Evolutionary conservation across 30 jellyfish, hydroid and myxozoan genomes (phyloP), one percentile per base, ranked within the genome.

Genomic region (Clytia hemisphaerica): DNA sequence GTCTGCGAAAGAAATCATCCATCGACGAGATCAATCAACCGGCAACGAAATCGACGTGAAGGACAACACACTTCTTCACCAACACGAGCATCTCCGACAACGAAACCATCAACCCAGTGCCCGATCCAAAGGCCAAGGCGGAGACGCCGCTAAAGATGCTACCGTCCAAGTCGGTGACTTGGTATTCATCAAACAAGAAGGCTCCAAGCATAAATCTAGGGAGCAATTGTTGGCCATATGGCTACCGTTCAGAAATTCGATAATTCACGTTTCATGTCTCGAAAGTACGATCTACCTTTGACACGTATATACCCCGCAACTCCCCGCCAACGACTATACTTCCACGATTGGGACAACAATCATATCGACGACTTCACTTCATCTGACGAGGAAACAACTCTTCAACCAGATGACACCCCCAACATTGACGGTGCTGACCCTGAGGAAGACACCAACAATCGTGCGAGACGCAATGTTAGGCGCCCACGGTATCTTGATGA

Each of bases 121-220:
- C 16, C 14, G 10, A 7, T 40, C 53, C 14, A 7, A n/a, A n/a
- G n/a, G n/a, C n/a, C 53, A n/a, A 7, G 53, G 53, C 16, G 53
- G 53, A n/a, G 53, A 40, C 16, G 10, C 16, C 53, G 53, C 53
- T 16, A 10, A 40, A 40, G 16, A 40, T 40, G 53, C 53, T 40
- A 40, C 10, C 53, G 53, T 40, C 14, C 53, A 40, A 40, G 53
- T 40, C 53, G 53, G 53, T 40, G 53, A 40, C 53, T 40, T 40
- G 53, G 53, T 40, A 7, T 40, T 40, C 16, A 40, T 40, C 16
- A 40, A 40, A n/a, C 14, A n/a, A 10, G 53, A 40, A 40, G 53
- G 53, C 53, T 40, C 53, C 53, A 40, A 40, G 53, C 53, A 40
- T 40, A 40, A 40, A 40, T 7, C 16, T 16, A 40, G 53, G 53